These are phyloP conservation scores for Tarsius wallacei DNA, from an alignment of 2,797 vertebrate species.

Conservation along the genomic window DNA sequence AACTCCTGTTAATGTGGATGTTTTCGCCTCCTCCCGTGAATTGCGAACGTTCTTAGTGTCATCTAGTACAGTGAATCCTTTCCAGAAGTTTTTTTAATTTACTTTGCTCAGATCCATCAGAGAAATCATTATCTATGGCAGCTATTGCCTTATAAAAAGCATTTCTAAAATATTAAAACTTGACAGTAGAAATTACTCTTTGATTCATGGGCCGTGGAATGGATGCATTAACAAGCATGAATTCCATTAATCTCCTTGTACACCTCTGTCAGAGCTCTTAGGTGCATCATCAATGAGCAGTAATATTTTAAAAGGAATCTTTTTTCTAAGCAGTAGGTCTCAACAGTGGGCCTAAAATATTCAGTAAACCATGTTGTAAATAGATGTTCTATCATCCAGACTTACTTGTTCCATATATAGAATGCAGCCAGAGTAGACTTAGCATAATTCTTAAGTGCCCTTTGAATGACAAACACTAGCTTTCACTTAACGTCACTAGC, in stretches of 20 bases:
- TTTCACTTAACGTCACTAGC: background rate
- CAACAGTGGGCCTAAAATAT: background rate
- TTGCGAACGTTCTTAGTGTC: background rate
- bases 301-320: background rate
- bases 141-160: background rate
- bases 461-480: background rate
- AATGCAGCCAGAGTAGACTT: background rate
- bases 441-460: background rate
- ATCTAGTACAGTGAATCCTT: background rate
- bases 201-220: background rate
- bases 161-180: background rate
- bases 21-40: background rate
- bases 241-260: background rate
- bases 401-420: background rate
- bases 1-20: background rate
- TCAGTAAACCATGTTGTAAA: background rate
- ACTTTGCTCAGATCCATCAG: background rate
- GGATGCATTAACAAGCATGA: background rate
- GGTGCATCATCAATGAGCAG: background rate
- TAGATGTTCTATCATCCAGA: background rate
- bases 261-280: background rate
- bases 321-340: background rate
- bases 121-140: background rate
- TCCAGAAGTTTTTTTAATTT: background rate
- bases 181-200: background rate